Evolutionary conservation across 1,140 invertebrate genomes (phyloP), one percentile per base, ranked within the genome.

Genomic region (Drosophila bifasciata): DNA sequence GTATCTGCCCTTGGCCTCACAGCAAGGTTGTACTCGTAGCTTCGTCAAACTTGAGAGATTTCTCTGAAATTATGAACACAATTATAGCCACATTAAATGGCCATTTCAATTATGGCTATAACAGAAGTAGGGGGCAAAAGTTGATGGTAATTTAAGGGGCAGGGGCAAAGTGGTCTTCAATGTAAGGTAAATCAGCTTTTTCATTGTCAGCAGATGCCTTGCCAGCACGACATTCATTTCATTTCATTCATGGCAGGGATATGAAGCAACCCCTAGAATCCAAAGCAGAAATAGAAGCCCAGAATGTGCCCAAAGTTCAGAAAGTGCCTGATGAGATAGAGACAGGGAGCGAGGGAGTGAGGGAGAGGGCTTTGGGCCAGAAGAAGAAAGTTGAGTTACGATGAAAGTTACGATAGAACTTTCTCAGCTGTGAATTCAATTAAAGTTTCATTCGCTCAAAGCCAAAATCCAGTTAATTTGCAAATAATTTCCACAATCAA

Each of bases 101-200:
- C 21, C 28, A 73, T 77, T 80, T 63, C 62, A 69, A 77, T n/a
- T 23, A 46, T 39, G 36, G 57, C 50, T 55, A 46, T 40, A 52
- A 52, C n/a, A 43, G 28, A 58, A 45, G 41, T 40, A 58, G 62
- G 62, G 62, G 46, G 63, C 60, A 53, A 59, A 74, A 53, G 57
- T 57, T 78, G 66, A 83, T 63, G 63, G 39, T 46, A 64, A 83
- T 83, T 75, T 56, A 61, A 49, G 58, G 48, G 9, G 28, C 40
- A 50, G 55, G 59, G 44, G 46, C 36, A 43, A 36, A 59, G 79
- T 79, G 55, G 43, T 50, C 25, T 56, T 60, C 63, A 69, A 75
- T 75, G 66, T 28, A 36, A 67, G 53, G 69, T 67, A 83, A 84
- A 83, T 85, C 67, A 85, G 53, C 80, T 76, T 78, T 71, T 84